Evolutionary conservation across 1,140 invertebrate genomes (phyloP), one percentile per base, ranked within the genome.

Genomic region (Pogonomyrmex californicus): DNA sequence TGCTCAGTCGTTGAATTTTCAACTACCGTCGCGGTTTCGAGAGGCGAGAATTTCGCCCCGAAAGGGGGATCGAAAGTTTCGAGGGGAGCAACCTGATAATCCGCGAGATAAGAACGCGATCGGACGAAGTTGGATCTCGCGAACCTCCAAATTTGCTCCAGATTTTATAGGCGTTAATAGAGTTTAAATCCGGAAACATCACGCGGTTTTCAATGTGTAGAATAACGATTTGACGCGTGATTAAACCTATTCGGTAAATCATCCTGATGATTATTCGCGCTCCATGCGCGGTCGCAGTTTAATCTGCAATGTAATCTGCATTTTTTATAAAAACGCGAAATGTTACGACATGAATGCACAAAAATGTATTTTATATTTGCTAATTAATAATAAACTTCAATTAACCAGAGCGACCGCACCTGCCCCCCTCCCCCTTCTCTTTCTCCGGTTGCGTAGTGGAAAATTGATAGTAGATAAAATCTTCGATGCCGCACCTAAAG

Each of bases 391-490:
- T 68, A 49, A 36, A 44, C 30, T 83, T 75, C 44, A 49, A 83
- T 83, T 83, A 83, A 73, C 79, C 38, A 33, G 17, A 49, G 30
- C 79, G 79, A 60, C 79, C 54, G 23, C 68, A 83, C 54, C 56
- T 75, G 79, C 41, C 78, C 41, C 33, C 36, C 51, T n/a, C 10
- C 41, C 17, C 30, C 54, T 30, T 30, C 49, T 73, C 79, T 6
- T 23, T 23, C 10, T 17, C 4, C 68, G 68, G 23, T 73, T 75
- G 49, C 33, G 10, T 60, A 47, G 41, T 82, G 75, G 68, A 83
- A 83, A 83, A 83, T 83, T 75, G 56, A 83, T 83, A 60, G 79
- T 60, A 33, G 79, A 83, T 83, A 83, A 83, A 83, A 83, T 83
- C 79, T 83, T 41, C 79, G 30, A 73, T 83, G 56, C 68, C 79